Conservation (phyloP, 2,113 vertebrate genomes). For the Accipiter cooperii region DNA sequence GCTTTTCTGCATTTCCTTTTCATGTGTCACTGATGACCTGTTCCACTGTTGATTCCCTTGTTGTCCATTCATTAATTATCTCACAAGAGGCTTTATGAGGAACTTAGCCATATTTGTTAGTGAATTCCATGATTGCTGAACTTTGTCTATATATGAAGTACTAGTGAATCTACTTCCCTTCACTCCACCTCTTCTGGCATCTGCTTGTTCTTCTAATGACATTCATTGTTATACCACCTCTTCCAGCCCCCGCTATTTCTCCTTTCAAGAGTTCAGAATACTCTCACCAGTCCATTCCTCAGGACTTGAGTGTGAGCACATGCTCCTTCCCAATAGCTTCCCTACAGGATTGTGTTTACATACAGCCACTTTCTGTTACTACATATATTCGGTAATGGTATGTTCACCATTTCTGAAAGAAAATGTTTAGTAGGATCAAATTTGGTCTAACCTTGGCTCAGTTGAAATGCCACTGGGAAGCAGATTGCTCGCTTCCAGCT, state of each 20-base stretch:
- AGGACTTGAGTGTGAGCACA: background rate
- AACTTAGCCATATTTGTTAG: background rate
- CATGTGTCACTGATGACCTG: background rate
- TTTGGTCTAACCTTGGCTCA: background rate
- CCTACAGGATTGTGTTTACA: background rate
- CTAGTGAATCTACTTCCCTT: background rate
- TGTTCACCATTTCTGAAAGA: background rate
- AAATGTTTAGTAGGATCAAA: background rate
- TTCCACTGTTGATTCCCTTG: background rate
- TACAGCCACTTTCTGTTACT: background rate
- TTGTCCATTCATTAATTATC: background rate
- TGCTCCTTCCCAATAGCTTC: background rate
- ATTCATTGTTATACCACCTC: background rate
- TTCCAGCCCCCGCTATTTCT: background rate
- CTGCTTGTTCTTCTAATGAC: background rate
- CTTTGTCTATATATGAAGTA: background rate
- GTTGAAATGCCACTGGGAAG: background rate
- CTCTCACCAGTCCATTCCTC: background rate
- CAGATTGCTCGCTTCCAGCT: background rate
- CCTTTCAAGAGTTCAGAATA: background rate
- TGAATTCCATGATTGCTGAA: background rate
- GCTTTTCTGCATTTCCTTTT: background rate
- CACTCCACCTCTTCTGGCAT: background rate
- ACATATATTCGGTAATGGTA: background rate
- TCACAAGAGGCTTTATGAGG: background rate